phyloP scores from a whole-genome alignment of 2,888 invertebrate species.

The Encarsia formosa region DNA sequence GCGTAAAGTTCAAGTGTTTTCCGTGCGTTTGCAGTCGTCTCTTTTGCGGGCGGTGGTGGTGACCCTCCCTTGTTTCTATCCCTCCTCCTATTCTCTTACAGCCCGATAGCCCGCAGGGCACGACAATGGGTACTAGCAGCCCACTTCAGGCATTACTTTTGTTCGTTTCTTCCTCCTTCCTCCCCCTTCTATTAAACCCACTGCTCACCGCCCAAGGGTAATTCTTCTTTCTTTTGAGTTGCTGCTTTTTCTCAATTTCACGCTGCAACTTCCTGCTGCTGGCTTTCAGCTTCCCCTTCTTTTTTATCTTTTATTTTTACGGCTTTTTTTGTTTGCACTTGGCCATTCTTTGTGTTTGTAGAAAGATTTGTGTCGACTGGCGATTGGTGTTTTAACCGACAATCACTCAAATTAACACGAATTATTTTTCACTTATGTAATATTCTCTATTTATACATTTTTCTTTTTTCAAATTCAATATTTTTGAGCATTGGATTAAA shows the following conservation, averaged over 20 bases:
- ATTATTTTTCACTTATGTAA: too few species aligned
- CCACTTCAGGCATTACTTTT: slow-evolving; percentile 22
- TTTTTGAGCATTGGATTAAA: too few species aligned
- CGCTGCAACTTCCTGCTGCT: slow-evolving; percentile 14
- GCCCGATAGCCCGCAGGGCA: slow-evolving; percentile 3
- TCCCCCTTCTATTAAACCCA: slow-evolving; percentile 5
- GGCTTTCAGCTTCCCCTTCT: neutral
- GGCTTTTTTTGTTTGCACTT: too few species aligned
- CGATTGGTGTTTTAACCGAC: too few species aligned
- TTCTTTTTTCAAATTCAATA: too few species aligned
- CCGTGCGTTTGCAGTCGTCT: slow-evolving; percentile 10
- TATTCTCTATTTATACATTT: too few species aligned
- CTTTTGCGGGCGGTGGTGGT: slow-evolving; percentile 9
- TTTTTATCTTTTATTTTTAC: too few species aligned
- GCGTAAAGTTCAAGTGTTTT: slow-evolving; percentile 19
- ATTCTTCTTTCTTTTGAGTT: neutral
- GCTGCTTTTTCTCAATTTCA: slow-evolving; percentile 18
- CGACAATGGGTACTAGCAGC: slow-evolving; percentile 19
- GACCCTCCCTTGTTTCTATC: neutral
- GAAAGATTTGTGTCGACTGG: too few species aligned
- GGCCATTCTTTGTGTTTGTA: too few species aligned
- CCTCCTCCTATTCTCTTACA: slow-evolving; percentile 12
- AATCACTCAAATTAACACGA: too few species aligned
- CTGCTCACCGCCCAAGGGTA: too few species aligned
- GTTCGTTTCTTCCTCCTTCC: slow-evolving; percentile 12